These are phyloP conservation scores for Torymus texanus DNA, from an alignment of 2,888 invertebrate genomes.

Conservation along the genomic window DNA sequence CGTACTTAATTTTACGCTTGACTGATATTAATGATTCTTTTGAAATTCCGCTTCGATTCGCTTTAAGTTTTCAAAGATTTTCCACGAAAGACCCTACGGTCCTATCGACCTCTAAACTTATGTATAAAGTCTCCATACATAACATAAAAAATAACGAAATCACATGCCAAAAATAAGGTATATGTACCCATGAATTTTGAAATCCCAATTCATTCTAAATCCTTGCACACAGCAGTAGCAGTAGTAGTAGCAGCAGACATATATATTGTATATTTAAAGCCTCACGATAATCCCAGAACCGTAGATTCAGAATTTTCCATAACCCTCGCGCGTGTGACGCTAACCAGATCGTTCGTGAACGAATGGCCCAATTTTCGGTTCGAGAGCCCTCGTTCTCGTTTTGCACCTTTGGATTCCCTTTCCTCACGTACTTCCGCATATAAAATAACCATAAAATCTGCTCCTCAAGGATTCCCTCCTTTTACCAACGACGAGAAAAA, in stretches of 20 bases:
- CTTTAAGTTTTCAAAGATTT: too few relatives aligned
- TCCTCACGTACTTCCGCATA: not conserved
- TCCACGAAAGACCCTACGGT: too few relatives aligned
- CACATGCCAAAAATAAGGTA: not conserved
- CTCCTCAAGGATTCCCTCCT: not conserved
- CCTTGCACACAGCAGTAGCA: too few relatives aligned
- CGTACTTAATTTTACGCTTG: not conserved
- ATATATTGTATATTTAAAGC: too few relatives aligned
- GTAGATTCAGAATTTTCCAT: slow-evolving; percentile 20
- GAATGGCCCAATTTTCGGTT: slow-evolving; percentile 14
- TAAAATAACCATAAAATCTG: too few relatives aligned
- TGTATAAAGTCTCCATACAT: too few relatives aligned
- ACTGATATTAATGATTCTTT: too few relatives aligned
- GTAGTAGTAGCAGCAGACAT: too few relatives aligned
- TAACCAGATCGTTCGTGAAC: slow-evolving; percentile 32
- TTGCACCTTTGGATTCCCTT: not conserved
- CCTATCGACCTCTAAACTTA: too few relatives aligned
- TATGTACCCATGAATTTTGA: slow-evolving; percentile 24
- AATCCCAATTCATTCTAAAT: slow-evolving; percentile 11
- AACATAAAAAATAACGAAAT: too few relatives aligned
- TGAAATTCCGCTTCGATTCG: too few relatives aligned
- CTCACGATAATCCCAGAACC: slow-evolving; percentile 11
- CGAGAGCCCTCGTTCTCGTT: not conserved
- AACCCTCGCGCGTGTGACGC: not conserved
- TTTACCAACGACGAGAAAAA: too few relatives aligned